Percentiles rank a stretch among this genome's conserved stretches.
Evolutionary conservation across 1,140 invertebrate species (phyloP).

Genomic region (Drosophila cardini): DNA sequence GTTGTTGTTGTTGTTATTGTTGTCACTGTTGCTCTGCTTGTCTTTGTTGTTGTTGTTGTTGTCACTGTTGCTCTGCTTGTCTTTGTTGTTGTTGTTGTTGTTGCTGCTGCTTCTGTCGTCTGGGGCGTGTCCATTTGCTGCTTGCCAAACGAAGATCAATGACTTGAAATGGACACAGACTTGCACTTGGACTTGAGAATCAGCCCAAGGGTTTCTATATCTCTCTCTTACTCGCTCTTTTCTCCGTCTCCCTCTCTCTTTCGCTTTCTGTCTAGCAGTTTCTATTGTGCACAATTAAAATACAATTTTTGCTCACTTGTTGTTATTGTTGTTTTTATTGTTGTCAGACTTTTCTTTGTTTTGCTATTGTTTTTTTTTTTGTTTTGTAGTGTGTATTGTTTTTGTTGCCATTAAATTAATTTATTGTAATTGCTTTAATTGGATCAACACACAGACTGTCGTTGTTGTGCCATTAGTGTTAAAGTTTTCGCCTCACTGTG

Average conservation of each 20-base stretch:
- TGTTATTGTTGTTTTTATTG: slow-evolving; percentile 15
- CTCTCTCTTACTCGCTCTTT: neutral
- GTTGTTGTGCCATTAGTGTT: slow-evolving; percentile 17
- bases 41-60: slow-evolving; percentile 4
- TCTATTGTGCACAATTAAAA: slow-evolving; percentile 54
- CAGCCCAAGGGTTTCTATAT: neutral
- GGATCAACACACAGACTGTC: slow-evolving; percentile 15
- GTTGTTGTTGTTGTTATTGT: slow-evolving; percentile 8
- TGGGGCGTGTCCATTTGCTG: slow-evolving; percentile 32
- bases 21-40: neutral
- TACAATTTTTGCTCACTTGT: slow-evolving; percentile 33
- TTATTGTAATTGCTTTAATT: slow-evolving; percentile 58
- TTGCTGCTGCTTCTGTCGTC: slow-evolving; percentile 12
- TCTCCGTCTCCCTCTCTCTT: neutral
- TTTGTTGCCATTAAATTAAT: slow-evolving; percentile 62
- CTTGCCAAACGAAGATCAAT: slow-evolving; percentile 48
- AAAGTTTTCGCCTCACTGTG: slow-evolving; percentile 16
- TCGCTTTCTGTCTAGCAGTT: slow-evolving; percentile 31
- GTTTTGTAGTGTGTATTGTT: slow-evolving; percentile 18
- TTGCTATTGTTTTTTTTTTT: slow-evolving; percentile 23
- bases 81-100: slow-evolving; percentile 5
- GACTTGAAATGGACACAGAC: slow-evolving; percentile 28
- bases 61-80: no score
- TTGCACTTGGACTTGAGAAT: slow-evolving; percentile 17
- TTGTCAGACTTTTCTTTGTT: neutral